Conservation (phyloP, 53 echinoderm and acorn worm genomes). For the Stichopus horrens region DNA sequence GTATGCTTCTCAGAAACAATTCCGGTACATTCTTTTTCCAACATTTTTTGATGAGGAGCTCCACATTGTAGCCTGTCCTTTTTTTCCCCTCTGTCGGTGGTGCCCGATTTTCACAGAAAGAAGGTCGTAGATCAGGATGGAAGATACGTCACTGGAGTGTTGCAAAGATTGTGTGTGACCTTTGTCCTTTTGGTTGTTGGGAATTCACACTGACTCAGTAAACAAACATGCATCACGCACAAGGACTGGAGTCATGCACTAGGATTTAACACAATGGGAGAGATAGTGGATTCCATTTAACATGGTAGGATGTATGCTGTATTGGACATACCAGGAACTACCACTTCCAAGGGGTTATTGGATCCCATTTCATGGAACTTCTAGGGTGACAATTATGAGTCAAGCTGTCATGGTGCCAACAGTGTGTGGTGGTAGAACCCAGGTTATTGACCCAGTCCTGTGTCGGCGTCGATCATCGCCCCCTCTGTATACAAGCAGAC, state of each 20-base stretch:
- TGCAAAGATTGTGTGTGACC: neutral
- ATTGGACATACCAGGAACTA: neutral
- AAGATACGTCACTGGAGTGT: neutral
- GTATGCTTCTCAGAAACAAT: no score
- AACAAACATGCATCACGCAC: neutral
- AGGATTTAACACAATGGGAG: no score
- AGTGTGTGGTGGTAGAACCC: neutral
- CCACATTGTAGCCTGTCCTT: no score
- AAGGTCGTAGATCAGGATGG: no score
- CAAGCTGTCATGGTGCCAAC: neutral
- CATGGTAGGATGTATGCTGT: neutral
- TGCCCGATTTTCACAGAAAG: no score
- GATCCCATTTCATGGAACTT: conserved; percentile 13
- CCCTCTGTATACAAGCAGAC: neutral
- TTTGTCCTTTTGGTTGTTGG: conserved; percentile 1
- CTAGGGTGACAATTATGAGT: neutral
- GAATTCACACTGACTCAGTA: neutral
- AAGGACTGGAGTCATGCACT: no score
- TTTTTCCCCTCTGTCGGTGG: no score
- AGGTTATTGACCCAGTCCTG: conserved; percentile 27
- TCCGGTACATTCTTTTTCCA: no score
- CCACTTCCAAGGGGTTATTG: neutral
- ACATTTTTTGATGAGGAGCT: no score
- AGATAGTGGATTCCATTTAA: no score
- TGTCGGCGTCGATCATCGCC: neutral